These are phyloP conservation scores for Leucosticte australis DNA, from an alignment of 2,113 vertebrate genomes.

Conservation along the genomic window DNA sequence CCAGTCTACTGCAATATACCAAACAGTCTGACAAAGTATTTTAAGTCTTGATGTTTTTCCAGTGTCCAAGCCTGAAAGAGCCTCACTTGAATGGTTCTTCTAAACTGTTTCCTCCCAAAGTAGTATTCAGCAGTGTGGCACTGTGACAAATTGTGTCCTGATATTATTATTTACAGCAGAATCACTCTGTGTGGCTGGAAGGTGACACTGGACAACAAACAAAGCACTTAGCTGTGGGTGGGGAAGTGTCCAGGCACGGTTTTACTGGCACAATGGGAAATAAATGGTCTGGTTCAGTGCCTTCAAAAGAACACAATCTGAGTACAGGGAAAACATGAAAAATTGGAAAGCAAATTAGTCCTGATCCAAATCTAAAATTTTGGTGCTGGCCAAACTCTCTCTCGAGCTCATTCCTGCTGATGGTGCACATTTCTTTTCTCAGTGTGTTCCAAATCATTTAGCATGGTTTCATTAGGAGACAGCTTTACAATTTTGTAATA, in stretches of 20 bases:
- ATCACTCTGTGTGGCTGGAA: neutral
- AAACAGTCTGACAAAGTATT: neutral
- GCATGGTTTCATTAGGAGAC: neutral
- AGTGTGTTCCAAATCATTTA: neutral
- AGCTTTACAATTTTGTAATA: neutral
- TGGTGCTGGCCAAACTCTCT: neutral
- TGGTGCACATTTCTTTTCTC: constrained; percentile 1
- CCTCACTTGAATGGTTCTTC: neutral
- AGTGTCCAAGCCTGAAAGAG: neutral
- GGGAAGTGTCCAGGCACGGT: neutral
- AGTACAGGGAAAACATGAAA: neutral
- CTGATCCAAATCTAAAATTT: neutral
- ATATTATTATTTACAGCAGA: neutral
- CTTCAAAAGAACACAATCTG: neutral
- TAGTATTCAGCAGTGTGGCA: neutral
- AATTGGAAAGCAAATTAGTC: neutral
- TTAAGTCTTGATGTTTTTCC: neutral
- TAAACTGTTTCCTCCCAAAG: neutral
- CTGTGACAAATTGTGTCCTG: neutral
- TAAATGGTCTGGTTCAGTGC: neutral
- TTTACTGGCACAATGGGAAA: neutral
- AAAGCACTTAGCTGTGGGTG: neutral
- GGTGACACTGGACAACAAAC: neutral
- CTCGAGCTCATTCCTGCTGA: neutral
- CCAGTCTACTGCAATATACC: neutral